A percentile compares a stretch with the other conserved stretches of the same genome.
These are phyloP conservation scores for Stomorhina lunata DNA, from an alignment of 2,888 invertebrate genomes.

Conservation along the genomic window DNA sequence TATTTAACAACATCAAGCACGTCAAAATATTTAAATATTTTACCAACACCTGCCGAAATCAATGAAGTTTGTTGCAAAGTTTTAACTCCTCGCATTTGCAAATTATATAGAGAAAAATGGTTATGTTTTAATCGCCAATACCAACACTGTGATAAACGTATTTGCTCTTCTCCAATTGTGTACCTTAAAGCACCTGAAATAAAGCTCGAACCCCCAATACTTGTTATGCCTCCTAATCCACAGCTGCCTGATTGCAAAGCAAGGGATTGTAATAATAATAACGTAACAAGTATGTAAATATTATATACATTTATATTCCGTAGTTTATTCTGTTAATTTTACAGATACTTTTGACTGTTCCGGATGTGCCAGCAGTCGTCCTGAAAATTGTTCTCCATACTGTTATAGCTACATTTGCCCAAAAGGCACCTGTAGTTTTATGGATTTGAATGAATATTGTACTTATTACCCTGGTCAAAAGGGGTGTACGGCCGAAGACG, in stretches of 20 bases:
- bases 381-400: constrained; percentile 69
- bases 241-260: constrained; percentile 68
- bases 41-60: neutral
- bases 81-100: constrained; percentile 71
- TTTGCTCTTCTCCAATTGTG: constrained; percentile 69
- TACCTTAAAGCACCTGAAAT: constrained; percentile 70
- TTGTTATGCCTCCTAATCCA: constrained; percentile 74
- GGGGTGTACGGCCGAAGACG: constrained; percentile 70
- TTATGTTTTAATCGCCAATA: constrained; percentile 69
- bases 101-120: constrained; percentile 70
- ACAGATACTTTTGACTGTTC: constrained; percentile 70
- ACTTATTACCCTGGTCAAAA: constrained; percentile 69
- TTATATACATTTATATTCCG: neutral
- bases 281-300: constrained; percentile 64
- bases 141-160: constrained; percentile 68
- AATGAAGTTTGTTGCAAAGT: constrained; percentile 69
- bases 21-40: too few relatives aligned
- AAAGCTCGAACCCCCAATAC: constrained; percentile 62
- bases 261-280: constrained; percentile 64
- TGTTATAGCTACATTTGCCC: constrained; percentile 73
- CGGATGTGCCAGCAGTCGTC: constrained; percentile 69
- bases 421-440: constrained; percentile 66
- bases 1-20: neutral
- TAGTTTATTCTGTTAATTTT: neutral
- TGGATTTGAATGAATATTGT: constrained; percentile 70